Percentiles rank a stretch among this genome's conserved stretches.
phyloP scores from a whole-genome alignment of 2,888 invertebrate species.

The Vannuccia rotundouncinata region DNA sequence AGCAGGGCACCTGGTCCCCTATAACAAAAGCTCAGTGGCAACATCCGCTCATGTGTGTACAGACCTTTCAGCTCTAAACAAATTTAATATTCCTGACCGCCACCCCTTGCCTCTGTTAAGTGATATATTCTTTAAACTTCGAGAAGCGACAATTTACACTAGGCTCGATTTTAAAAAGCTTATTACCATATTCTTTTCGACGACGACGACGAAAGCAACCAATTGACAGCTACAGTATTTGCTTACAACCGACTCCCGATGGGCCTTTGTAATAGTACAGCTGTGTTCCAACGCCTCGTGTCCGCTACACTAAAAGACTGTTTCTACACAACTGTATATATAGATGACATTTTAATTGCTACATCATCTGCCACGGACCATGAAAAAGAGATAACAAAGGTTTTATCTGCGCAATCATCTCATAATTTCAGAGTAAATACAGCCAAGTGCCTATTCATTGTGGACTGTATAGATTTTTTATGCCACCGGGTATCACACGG shows the following conservation, averaged over 20 bases:
- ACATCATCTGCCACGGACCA: neutral
- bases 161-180: neutral
- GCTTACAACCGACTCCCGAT: neutral
- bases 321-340: neutral
- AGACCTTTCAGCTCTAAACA: slow-evolving; percentile 5
- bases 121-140: neutral
- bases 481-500: neutral
- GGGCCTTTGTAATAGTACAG: neutral
- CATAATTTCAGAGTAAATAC: neutral
- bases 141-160: neutral
- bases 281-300: slow-evolving; percentile 7
- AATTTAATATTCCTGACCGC: neutral
- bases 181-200: neutral
- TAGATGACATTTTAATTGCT: slow-evolving; percentile 12
- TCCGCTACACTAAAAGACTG: neutral
- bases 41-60: neutral
- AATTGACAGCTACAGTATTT: neutral
- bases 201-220: slow-evolving; percentile 1
- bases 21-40: slow-evolving; percentile 6
- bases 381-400: neutral
- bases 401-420: neutral
- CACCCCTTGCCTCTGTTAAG: neutral
- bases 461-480: neutral
- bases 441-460: neutral
- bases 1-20: neutral